A percentile compares a stretch with the other conserved stretches of the same genome.
These are phyloP conservation scores for Athalia rosae DNA, from an alignment of 2,888 invertebrate species.

Conservation along the genomic window DNA sequence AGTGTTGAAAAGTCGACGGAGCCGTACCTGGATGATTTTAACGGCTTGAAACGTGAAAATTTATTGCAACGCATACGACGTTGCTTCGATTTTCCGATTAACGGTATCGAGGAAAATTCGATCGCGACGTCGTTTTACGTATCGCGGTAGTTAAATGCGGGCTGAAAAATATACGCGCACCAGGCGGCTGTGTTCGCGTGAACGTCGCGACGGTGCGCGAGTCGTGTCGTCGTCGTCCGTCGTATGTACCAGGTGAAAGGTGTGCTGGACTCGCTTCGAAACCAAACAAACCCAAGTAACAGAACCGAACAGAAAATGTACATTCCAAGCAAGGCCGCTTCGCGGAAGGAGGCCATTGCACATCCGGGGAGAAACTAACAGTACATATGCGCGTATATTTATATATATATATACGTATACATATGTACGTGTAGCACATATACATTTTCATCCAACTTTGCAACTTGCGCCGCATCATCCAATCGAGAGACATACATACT, in stretches of 20 bases:
- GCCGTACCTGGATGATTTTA: too few species aligned
- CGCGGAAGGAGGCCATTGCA: constrained; percentile 68
- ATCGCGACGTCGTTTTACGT: too few species aligned
- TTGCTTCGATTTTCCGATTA: too few species aligned
- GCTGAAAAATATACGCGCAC: background rate
- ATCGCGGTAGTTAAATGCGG: background rate
- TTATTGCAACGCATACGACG: too few species aligned
- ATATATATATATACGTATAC: background rate
- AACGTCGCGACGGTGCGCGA: background rate
- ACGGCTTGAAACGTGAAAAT: too few species aligned
- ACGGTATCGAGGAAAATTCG: too few species aligned
- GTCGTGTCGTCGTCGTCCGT: background rate
- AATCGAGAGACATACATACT: too few species aligned
- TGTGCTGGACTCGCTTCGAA: constrained; percentile 60
- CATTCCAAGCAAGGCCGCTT: constrained; percentile 70
- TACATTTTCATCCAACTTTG: background rate
- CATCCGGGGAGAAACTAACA: constrained; percentile 72
- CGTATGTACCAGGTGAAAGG: constrained; percentile 43
- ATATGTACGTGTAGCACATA: background rate
- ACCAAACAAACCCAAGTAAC: constrained; percentile 55
- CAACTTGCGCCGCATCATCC: too few species aligned
- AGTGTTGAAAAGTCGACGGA: too few species aligned
- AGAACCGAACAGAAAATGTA: constrained; percentile 60
- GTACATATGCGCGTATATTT: constrained; percentile 52
- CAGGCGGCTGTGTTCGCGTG: too few species aligned